Evolutionary conservation across 2,888 invertebrate genomes (phyloP), one percentile per base, ranked within the genome.

Genomic region (Acanthopleura granulata): DNA sequence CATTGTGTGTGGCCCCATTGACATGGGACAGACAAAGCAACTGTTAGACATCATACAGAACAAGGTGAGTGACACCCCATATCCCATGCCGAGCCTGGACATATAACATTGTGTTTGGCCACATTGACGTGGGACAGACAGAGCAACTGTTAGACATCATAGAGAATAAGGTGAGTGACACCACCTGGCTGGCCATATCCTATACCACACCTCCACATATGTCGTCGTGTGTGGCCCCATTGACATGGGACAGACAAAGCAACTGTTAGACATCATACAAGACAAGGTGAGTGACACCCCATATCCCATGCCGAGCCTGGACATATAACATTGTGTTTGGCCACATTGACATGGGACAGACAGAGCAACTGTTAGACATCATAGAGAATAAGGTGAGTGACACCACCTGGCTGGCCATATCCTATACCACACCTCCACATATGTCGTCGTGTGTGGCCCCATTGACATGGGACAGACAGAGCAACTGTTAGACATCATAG

Each of bases 41-140:
- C 91, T 98, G 18, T 87, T 96, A 0, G 91, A 93, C 22, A 92
- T 97, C 12, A 91, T 98, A 70, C 93, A 94, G 85, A 95, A 97
- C 89, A 88, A 94, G 96, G 90, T 91, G 16, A 57, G 22, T 66
- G 1, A 22, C 25, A 62, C 62, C 14, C 62, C n/a, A n/a, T n/a
- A n/a, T n/a, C n/a, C n/a, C n/a, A n/a, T n/a, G n/a, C n/a, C n/a
- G n/a, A n/a, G n/a, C n/a, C n/a, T n/a, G n/a, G n/a, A n/a, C n/a
- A n/a, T n/a, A n/a, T n/a, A n/a, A n/a, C n/a, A n/a, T n/a, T n/a
- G n/a, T n/a, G n/a, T n/a, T n/a, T n/a, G n/a, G 40, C 40, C 40
- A 40, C 40, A 40, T 40, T 40, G n/a, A n/a, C n/a, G n/a, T n/a
- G n/a, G n/a, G n/a, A n/a, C n/a, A n/a, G n/a, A n/a, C n/a, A n/a